Evolutionary conservation across 2,888 invertebrate species (phyloP).

Genomic region (Iphiclides podalirius): DNA sequence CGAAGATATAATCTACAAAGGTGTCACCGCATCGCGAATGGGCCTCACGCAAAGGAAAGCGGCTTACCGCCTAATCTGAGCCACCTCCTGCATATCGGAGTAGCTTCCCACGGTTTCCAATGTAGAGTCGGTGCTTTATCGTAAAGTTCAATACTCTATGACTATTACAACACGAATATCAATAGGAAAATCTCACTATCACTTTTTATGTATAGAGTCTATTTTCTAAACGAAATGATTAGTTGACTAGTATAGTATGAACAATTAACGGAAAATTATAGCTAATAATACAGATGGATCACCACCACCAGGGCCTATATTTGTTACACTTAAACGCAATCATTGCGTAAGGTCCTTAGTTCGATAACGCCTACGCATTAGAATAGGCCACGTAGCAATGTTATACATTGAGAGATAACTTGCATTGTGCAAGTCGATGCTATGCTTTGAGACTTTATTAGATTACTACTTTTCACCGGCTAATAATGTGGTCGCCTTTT

Average conservation of each 20-base stretch:
- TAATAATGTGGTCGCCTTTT: too few relatives aligned
- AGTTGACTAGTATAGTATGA: too few relatives aligned
- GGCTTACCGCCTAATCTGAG: constrained; percentile 32
- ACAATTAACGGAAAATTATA: too few relatives aligned
- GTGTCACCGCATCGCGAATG: constrained; percentile 27
- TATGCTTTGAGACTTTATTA: too few relatives aligned
- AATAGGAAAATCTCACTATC: too few relatives aligned
- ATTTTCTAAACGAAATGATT: too few relatives aligned
- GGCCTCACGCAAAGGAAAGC: constrained; percentile 37
- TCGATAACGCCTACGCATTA: neutral
- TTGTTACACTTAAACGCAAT: too few relatives aligned
- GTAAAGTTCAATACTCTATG: neutral
- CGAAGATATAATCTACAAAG: constrained; percentile 9
- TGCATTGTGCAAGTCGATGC: constrained; percentile 3
- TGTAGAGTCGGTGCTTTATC: neutral
- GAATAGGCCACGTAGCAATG: neutral
- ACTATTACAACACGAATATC: too few relatives aligned
- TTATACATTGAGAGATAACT: neutral
- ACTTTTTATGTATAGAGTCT: too few relatives aligned
- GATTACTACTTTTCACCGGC: too few relatives aligned
- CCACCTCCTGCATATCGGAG: constrained; percentile 28
- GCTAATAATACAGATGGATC: too few relatives aligned
- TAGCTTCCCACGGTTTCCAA: constrained; percentile 28
- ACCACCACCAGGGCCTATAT: too few relatives aligned
- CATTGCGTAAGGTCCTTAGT: constrained; percentile 10